Conservation (phyloP, 2,113 vertebrate genomes). For the Telmatochromis sp. region DNA sequence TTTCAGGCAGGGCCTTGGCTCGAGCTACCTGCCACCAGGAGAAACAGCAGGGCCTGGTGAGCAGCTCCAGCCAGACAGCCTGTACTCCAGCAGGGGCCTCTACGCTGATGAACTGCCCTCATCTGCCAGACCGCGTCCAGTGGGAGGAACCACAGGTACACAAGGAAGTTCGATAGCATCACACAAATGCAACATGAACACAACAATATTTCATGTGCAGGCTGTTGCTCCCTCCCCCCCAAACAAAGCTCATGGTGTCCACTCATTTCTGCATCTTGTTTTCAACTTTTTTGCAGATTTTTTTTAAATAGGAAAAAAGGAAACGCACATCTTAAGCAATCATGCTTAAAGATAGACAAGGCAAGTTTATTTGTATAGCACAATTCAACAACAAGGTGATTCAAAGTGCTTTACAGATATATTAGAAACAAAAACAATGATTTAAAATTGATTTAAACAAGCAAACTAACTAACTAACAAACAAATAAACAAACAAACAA, state of each 20-base stretch:
- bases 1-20: conserved; percentile 79
- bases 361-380: no score
- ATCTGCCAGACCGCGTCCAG: conserved; percentile 85
- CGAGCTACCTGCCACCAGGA: conserved; percentile 75
- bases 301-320: neutral
- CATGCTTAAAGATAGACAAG: neutral
- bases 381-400: no score
- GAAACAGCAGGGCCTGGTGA: conserved; percentile 74
- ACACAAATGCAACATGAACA: accelerated
- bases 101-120: conserved; percentile 82
- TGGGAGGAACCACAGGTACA: conserved; percentile 90
- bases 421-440: no score
- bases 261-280: neutral
- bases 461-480: no score
- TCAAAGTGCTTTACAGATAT: accelerated
- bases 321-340: neutral
- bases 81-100: conserved; percentile 79
- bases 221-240: accelerated
- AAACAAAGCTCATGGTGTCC: neutral
- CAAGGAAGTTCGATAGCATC: neutral
- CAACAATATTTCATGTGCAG: neutral
- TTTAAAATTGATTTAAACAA: no score
- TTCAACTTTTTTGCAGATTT: neutral
- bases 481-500: no score
- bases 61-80: conserved; percentile 74